Evolutionary conservation across 2,113 vertebrate species (phyloP).

Genomic region (Taxidea taxus): DNA sequence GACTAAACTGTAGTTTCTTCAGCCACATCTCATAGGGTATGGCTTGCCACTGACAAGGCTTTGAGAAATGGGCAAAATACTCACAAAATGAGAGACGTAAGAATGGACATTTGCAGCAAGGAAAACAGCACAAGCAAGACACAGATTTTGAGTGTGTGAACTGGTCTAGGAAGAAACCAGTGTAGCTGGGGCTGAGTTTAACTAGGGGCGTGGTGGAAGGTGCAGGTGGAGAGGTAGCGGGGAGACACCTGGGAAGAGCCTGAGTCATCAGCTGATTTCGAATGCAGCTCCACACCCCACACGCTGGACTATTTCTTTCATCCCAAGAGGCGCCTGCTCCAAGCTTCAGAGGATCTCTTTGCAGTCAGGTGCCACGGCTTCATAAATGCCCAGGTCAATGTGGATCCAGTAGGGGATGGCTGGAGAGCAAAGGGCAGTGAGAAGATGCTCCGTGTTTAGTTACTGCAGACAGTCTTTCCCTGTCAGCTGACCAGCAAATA

Average conservation of each 20-base stretch:
- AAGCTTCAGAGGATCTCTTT: background rate
- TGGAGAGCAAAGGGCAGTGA: background rate
- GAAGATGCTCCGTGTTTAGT: background rate
- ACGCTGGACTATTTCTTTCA: background rate
- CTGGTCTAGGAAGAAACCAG: background rate
- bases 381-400: background rate
- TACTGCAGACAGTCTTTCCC: background rate
- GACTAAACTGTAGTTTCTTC: background rate
- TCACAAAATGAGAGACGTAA: background rate
- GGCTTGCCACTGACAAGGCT: background rate
- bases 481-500: background rate
- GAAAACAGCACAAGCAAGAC: background rate
- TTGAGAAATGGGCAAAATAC: background rate
- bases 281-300: background rate
- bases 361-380: background rate
- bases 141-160: background rate
- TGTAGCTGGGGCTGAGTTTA: background rate
- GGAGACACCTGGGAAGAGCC: background rate
- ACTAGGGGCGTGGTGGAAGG: background rate
- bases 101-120: background rate
- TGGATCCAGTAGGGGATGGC: fast-evolving
- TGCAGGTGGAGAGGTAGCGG: background rate
- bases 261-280: background rate
- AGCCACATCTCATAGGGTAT: background rate
- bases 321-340: background rate